Percentiles rank a stretch among this genome's conserved stretches.
Evolutionary conservation across 2,888 invertebrate genomes (phyloP).

Genomic region (Neocrepidodera transversa): DNA sequence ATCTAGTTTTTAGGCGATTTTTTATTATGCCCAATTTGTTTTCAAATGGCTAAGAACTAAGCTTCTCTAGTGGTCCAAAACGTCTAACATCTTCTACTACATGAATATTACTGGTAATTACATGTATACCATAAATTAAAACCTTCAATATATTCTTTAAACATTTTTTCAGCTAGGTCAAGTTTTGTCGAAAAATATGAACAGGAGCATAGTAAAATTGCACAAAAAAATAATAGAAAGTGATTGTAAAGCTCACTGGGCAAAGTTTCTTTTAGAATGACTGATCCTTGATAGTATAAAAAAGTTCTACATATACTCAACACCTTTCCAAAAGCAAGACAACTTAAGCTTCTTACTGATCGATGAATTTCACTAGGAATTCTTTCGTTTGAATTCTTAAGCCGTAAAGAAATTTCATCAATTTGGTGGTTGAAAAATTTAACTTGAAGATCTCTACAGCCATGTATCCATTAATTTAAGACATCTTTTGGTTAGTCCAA

Average conservation of each 20-base stretch:
- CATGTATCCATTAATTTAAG: constrained; percentile 17
- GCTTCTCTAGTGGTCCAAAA: constrained; percentile 42
- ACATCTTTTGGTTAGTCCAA: constrained; percentile 13
- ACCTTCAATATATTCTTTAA: constrained; percentile 21
- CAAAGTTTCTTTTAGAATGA: constrained; percentile 32
- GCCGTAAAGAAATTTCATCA: constrained; percentile 14
- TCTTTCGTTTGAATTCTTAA: constrained; percentile 12
- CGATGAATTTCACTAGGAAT: constrained; percentile 23
- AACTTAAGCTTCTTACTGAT: constrained; percentile 15
- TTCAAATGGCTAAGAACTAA: constrained; percentile 21
- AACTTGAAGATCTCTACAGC: constrained; percentile 17
- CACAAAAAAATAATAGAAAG: constrained; percentile 25
- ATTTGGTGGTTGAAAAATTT: constrained; percentile 22
- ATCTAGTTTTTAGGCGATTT: constrained; percentile 22
- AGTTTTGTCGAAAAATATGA: constrained; percentile 23
- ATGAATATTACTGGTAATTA: constrained; percentile 51
- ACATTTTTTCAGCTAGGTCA: constrained; percentile 34
- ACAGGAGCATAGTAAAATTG: constrained; percentile 25
- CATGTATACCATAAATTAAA: constrained; percentile 22
- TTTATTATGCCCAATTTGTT: constrained; percentile 19
- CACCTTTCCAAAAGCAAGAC: constrained; percentile 9
- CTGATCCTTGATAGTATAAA: constrained; percentile 34
- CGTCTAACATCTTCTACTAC: constrained; percentile 48
- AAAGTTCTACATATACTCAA: constrained; percentile 33
- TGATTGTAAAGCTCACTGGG: constrained; percentile 30